A percentile compares a stretch with the other conserved stretches of the same genome.
phyloP scores from a whole-genome alignment of 2,888 invertebrate genomes.

The Phortica magna region DNA sequence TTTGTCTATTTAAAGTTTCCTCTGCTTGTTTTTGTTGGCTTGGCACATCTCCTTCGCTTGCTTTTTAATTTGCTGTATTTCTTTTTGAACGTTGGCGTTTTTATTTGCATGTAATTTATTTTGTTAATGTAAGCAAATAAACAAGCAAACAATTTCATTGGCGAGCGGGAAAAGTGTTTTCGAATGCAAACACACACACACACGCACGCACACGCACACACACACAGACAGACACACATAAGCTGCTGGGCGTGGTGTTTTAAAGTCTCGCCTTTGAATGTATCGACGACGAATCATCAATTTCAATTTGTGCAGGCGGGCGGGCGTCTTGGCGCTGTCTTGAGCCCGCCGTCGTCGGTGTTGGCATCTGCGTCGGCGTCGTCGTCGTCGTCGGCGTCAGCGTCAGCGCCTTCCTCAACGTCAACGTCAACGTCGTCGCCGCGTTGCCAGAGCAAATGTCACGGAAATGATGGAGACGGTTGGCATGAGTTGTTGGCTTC shows the following conservation, averaged over 20 bases:
- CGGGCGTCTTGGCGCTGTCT: not conserved
- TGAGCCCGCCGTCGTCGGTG: not conserved
- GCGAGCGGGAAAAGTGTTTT: slow-evolving; percentile 19
- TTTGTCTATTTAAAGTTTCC: slow-evolving; percentile 64
- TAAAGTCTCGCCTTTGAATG: not conserved
- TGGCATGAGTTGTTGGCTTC: slow-evolving; percentile 6
- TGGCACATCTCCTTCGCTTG: not conserved
- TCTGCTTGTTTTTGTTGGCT: not conserved
- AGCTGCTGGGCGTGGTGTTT: not conserved
- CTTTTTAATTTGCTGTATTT: slow-evolving; percentile 5
- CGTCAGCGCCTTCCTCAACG: not conserved
- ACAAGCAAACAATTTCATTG: slow-evolving; percentile 49
- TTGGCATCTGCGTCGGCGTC: not conserved
- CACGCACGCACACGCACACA: not conserved
- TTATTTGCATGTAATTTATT: slow-evolving; percentile 71
- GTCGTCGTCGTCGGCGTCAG: not conserved
- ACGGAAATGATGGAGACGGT: slow-evolving; percentile 14
- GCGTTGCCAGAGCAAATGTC: slow-evolving; percentile 24
- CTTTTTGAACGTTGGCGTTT: slow-evolving; percentile 42
- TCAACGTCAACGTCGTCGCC: not conserved
- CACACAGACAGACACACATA: not conserved
- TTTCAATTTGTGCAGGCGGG: slow-evolving; percentile 63
- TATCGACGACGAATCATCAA: slow-evolving; percentile 56
- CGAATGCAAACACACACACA: slow-evolving; percentile 41
- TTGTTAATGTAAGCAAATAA: slow-evolving; percentile 69